Evolutionary conservation across 2,113 vertebrate genomes (phyloP), one percentile per base, ranked within the genome.

Genomic region (Corythornis vintsioides): DNA sequence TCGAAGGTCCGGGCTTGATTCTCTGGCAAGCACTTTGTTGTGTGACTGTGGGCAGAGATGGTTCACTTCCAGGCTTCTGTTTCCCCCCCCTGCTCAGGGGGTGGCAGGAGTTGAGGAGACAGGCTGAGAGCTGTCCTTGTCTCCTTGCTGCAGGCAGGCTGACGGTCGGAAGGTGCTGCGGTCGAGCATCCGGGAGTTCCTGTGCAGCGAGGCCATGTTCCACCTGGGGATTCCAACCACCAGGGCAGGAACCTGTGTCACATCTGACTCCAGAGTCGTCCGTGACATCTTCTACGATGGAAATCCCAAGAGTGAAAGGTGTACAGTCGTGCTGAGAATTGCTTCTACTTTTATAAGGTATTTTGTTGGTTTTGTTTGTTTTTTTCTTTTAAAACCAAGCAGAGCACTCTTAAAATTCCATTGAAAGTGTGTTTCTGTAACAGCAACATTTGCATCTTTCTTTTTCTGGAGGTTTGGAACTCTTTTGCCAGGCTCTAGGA

Each of bases 141-240:
- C 8, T 75, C 53, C 19, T 48, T 29, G 28, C 88, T 96, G 20
- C 92, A 99, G 99, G 33, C 98, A 98, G 85, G 99, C 99, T 0
- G 99, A 99, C 21, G 99, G 99, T 5, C 98, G 99, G 29, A 99
- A 99, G 21, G 99, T 99, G 3, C 97, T 99, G 94, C 98, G 99
- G 33, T 99, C 99, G 0, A 99, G 99, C 92, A 98, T 99, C 55
- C 98, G 99, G 26, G 99, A 99, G 97, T 99, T 99, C 96, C 98
- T 99, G 88, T 99, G 99, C 96, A 99, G 99, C 0, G 99, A 99
- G 95, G 99, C 98, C 0, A 98, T 99, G 98, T 98, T 98, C 77
- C 98, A 98, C 91, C 97, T 99, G 29, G 99, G 99, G 2, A 86
- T 99, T 17, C 99, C 98, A 42, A 99, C 98, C 45, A 99, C 99